Conservation (phyloP, 2,888 invertebrate species). For the Microctonus aethiopoides region DNA sequence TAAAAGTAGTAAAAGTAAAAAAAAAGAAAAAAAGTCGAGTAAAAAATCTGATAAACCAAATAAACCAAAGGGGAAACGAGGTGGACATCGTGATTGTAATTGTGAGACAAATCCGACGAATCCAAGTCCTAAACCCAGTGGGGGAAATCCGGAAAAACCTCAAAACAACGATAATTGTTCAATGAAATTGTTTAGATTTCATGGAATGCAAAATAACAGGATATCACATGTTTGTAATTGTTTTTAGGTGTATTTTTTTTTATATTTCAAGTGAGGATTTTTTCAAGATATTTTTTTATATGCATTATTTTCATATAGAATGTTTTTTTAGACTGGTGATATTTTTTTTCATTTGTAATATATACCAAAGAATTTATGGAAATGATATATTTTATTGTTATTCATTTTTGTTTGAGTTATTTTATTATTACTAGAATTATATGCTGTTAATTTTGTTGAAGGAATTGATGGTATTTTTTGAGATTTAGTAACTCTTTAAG, state of each 20-base stretch:
- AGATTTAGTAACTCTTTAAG: not conserved
- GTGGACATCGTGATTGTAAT: not conserved
- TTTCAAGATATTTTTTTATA: not conserved
- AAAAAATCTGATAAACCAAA: not conserved
- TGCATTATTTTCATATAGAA: not conserved
- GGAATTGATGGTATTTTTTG: too few relatives aligned
- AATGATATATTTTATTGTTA: not conserved
- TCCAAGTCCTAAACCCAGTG: not conserved
- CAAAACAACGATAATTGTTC: not conserved
- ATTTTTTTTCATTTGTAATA: not conserved
- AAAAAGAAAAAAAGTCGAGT: slow-evolving; percentile 15
- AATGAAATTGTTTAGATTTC: not conserved
- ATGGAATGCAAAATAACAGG: not conserved
- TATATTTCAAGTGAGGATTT: not conserved
- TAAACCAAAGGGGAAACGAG: not conserved
- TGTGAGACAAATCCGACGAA: not conserved
- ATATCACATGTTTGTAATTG: not conserved
- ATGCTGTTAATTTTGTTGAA: not conserved
- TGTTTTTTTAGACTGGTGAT: not conserved
- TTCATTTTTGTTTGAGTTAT: not conserved
- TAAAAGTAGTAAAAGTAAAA: slow-evolving; percentile 15
- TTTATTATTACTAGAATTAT: not conserved
- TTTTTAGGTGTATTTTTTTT: not conserved
- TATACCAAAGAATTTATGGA: not conserved
- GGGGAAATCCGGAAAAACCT: not conserved